Evolutionary conservation across 2,888 invertebrate genomes (phyloP), one percentile per base, ranked within the genome.

Genomic region (Drosophila eohydei): DNA sequence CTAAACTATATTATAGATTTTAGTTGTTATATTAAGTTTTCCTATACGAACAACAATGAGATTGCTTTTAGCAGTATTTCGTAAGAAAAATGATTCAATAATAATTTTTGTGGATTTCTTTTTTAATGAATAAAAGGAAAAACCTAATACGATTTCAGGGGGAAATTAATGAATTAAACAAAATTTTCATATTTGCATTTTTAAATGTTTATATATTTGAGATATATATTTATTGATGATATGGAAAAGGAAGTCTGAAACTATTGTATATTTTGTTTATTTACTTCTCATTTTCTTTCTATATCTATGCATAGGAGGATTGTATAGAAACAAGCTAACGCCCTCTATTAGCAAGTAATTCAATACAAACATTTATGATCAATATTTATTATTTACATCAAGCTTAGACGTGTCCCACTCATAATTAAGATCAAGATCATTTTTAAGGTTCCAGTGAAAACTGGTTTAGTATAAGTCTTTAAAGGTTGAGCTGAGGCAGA

Each of bases 361-460:
- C 16, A 21, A 21, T 21, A 21, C 21, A 21, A 21, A 21, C 21
- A 46, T 28, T 8, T 14, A 28, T 7, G 7, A 14, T 14, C 3
- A 30, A 30, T 14, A 12, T 46, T 14, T 46, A n/a, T 14, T 46
- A 28, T 7, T 21, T 11, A 40, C 5, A 46, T 28, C 6, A 3
- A 14, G 14, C 6, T 28, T 48, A 48, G 1, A 9, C 9, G 7
- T 48, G 48, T 9, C 5, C 9, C 9, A 11, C 1, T 32, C 32
- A 28, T 12, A 12, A 12, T 44, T 26, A 14, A 44, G 28, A 28
- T 50, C 30, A 50, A 32, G n/a, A 52, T 40, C 26, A 21, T 21
- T 21, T 21, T 21, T 21, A 63, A 71, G 44, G 21, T 52, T 65
- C 40, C 14, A 48, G 66, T 40, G 11, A 16, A 48, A 55, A 46